Conservation (phyloP, 2,113 vertebrate species). For the Acanthochromis polyacanthus region DNA sequence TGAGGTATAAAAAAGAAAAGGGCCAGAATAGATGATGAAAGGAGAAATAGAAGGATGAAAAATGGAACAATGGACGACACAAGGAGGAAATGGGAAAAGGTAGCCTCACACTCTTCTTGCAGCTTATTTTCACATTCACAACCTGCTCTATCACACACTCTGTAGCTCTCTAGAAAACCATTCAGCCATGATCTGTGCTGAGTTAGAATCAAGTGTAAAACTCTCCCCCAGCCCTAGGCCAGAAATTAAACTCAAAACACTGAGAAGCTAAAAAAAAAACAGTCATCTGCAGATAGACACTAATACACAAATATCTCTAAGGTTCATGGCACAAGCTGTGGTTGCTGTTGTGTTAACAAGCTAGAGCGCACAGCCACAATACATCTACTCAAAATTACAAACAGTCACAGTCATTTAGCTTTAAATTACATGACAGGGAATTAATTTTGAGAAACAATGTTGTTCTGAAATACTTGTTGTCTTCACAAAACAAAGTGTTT, state of each 20-base stretch:
- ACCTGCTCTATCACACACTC: constrained; percentile 13
- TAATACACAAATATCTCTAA: too few relatives aligned
- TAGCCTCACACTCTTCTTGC: constrained; percentile 29
- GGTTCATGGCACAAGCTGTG: too few relatives aligned
- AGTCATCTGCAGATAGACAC: too few relatives aligned
- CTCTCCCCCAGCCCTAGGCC: background rate
- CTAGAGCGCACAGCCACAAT: too few relatives aligned
- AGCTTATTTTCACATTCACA: constrained; percentile 45
- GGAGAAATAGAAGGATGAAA: background rate
- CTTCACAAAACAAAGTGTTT: constrained; percentile 10
- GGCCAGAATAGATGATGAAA: background rate
- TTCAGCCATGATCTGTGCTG: background rate
- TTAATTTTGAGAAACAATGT: background rate
- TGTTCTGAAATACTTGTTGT: constrained; percentile 15
- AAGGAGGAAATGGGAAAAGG: background rate
- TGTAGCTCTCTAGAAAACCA: background rate
- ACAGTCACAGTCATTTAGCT: background rate
- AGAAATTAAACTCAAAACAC: background rate
- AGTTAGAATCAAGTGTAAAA: constrained; percentile 3
- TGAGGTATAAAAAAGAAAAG: background rate
- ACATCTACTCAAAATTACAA: background rate
- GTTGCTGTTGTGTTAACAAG: too few relatives aligned
- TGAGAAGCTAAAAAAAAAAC: background rate
- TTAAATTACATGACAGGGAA: background rate
- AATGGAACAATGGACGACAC: background rate